These are phyloP conservation scores for Chloroclysta siterata DNA, from an alignment of 2,888 invertebrate species.

Conservation along the genomic window DNA sequence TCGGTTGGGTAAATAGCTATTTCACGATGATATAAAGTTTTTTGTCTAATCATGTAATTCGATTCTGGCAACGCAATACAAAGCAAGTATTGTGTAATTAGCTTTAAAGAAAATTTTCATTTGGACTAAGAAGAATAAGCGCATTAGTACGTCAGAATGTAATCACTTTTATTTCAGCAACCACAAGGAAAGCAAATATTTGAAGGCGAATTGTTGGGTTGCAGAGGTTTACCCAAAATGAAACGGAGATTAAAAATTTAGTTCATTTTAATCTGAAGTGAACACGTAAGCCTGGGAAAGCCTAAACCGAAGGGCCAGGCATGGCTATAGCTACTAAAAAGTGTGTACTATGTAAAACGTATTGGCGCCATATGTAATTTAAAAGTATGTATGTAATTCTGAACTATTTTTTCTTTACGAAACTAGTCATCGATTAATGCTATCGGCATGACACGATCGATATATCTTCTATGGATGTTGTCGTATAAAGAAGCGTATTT, in stretches of 20 bases:
- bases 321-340: no score
- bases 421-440: not conserved
- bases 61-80: constrained; percentile 4
- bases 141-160: not conserved
- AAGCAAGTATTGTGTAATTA: not conserved
- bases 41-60: not conserved
- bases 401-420: not conserved
- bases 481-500: not conserved
- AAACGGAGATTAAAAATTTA: no score
- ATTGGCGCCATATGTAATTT: not conserved
- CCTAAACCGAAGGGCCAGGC: not conserved
- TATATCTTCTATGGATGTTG: not conserved
- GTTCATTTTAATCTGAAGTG: no score
- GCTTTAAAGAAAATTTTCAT: not conserved
- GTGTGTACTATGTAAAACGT: no score
- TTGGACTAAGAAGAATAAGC: not conserved
- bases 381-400: not conserved
- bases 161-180: no score
- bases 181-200: not conserved
- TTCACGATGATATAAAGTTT: constrained; percentile 15
- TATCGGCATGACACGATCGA: no score
- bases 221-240: no score
- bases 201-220: not conserved
- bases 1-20: constrained; percentile 10
- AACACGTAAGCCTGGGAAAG: no score